Conservation (phyloP, 2,113 vertebrate genomes). For the Malurus cyaneus region DNA sequence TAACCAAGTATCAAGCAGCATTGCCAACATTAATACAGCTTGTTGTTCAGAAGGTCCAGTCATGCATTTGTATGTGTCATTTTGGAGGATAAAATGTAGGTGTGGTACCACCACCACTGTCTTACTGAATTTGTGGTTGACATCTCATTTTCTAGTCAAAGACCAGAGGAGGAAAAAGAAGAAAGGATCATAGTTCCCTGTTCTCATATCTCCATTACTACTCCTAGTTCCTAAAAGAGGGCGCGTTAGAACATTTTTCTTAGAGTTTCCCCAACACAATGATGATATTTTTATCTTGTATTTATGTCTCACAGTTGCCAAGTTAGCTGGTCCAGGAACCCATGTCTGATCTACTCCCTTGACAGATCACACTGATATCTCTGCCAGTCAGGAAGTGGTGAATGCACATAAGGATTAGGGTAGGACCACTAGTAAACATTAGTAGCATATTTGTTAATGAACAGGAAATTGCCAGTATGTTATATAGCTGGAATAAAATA, state of each 20-base stretch:
- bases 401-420: conserved; percentile 22
- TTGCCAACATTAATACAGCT: not conserved
- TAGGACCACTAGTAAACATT: conserved; percentile 46
- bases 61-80: not conserved
- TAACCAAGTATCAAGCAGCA: not conserved
- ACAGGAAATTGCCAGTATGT: conserved; percentile 49
- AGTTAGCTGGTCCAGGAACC: conserved; percentile 41
- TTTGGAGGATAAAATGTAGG: not conserved
- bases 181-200: not conserved
- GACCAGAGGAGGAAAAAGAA: not conserved
- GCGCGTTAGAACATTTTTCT: not conserved
- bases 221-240: not conserved
- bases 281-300: conserved; percentile 42
- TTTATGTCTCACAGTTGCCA: conserved; percentile 15
- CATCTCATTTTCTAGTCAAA: not conserved
- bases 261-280: not conserved
- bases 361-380: not conserved
- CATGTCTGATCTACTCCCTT: not conserved
- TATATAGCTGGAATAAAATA: conserved; percentile 30
- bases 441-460: conserved; percentile 39
- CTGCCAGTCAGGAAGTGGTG: conserved; percentile 38
- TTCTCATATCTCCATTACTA: not conserved
- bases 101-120: not conserved
- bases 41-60: not conserved
- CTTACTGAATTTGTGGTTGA: not conserved